phyloP scores from a whole-genome alignment of 1,140 invertebrate genomes.

The Andricus grossulariae region DNA sequence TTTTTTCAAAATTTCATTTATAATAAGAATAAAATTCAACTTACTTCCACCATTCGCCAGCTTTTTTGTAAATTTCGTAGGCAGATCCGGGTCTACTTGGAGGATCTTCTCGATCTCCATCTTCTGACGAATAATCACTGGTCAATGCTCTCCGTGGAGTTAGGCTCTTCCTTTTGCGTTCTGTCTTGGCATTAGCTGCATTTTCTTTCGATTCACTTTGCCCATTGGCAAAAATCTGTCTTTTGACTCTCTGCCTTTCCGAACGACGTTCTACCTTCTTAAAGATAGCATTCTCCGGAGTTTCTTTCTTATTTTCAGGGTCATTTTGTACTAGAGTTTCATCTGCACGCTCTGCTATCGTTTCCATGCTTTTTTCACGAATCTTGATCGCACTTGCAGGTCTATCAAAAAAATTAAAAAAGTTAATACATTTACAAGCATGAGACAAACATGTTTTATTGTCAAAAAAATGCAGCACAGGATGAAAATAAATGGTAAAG shows the following conservation, averaged over 20 bases:
- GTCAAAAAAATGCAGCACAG: too few relatives aligned
- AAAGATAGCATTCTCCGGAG: slow-evolving; percentile 50
- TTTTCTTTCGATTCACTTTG: slow-evolving; percentile 60
- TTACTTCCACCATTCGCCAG: slow-evolving; percentile 75
- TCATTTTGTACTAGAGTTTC: slow-evolving; percentile 42
- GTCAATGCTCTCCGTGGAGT: slow-evolving; percentile 56
- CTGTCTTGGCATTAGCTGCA: slow-evolving; percentile 39
- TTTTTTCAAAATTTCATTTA: too few relatives aligned
- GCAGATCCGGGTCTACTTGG: slow-evolving; percentile 60
- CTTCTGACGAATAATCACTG: slow-evolving; percentile 72
- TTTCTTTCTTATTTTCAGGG: slow-evolving; percentile 45
- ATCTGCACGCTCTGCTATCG: slow-evolving; percentile 57
- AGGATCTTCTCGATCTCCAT: slow-evolving; percentile 66
- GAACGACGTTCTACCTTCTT: slow-evolving; percentile 65
- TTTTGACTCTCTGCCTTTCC: slow-evolving; percentile 67
- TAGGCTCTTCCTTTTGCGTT: slow-evolving; percentile 53
- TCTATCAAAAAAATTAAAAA: background rate
- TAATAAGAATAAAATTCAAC: slow-evolving; percentile 43
- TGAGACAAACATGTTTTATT: too few relatives aligned
- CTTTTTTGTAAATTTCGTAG: slow-evolving; percentile 71
- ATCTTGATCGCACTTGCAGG: background rate
- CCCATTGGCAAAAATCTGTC: slow-evolving; percentile 64
- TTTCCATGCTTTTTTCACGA: slow-evolving; percentile 60
- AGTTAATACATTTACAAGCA: too few relatives aligned
- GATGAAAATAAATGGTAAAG: too few relatives aligned